These are phyloP conservation scores for Parotia lawesii DNA, from an alignment of 2,113 vertebrate species.

Conservation along the genomic window DNA sequence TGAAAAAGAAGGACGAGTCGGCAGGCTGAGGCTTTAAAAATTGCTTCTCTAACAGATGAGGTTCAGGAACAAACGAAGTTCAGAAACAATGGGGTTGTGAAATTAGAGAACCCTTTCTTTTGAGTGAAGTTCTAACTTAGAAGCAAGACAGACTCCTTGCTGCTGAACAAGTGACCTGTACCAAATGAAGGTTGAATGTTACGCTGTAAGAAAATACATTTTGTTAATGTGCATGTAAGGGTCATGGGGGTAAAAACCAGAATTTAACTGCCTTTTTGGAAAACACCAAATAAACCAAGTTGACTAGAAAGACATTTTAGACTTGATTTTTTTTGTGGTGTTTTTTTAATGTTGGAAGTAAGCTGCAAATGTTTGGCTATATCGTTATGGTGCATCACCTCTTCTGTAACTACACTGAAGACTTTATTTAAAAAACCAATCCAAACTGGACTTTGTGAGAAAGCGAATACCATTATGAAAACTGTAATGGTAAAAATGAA, in stretches of 20 bases:
- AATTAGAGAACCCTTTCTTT: background rate
- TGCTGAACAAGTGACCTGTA: background rate
- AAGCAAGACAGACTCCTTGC: background rate
- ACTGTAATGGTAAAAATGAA: background rate
- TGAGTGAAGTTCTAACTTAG: background rate
- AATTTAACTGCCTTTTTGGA: constrained; percentile 7
- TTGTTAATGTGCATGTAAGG: constrained; percentile 15
- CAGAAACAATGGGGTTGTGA: background rate
- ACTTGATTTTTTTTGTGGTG: background rate
- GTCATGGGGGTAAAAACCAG: background rate
- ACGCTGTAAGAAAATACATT: background rate
- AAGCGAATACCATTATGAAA: background rate
- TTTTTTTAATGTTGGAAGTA: background rate
- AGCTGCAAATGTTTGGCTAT: background rate
- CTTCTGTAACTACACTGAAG: background rate
- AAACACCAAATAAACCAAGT: constrained; percentile 49
- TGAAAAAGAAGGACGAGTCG: background rate
- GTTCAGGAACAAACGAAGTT: background rate
- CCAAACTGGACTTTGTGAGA: background rate
- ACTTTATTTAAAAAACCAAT: background rate
- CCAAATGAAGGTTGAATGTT: background rate
- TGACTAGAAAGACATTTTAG: background rate
- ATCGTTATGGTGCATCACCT: background rate
- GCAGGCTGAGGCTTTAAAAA: background rate
- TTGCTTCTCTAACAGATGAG: background rate